Conservation (phyloP, 1,140 invertebrate species). For the Diuraphis noxia region DNA sequence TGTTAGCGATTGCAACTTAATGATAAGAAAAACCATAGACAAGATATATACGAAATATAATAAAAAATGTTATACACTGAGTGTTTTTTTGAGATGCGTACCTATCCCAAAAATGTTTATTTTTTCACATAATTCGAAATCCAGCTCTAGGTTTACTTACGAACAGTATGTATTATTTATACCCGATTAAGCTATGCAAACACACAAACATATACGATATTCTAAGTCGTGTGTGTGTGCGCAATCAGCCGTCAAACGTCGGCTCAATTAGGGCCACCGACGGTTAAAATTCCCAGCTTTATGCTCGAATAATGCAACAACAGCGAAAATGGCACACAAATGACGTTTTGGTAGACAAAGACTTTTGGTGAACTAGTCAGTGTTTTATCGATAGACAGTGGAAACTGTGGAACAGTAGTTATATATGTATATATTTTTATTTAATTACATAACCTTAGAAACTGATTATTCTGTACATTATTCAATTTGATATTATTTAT, state of each 20-base stretch:
- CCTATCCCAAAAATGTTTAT: neutral
- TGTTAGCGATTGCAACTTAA: neutral
- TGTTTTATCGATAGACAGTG: neutral
- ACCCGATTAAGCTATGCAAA: neutral
- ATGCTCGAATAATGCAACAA: neutral
- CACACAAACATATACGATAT: neutral
- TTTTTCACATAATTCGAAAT: neutral
- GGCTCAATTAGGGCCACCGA: slow-evolving; percentile 5
- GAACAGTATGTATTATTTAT: neutral
- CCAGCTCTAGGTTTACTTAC: neutral
- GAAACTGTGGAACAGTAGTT: neutral
- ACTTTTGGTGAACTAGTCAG: neutral
- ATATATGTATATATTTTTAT: neutral
- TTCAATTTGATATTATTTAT: neutral
- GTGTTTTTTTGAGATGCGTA: neutral
- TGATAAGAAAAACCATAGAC: neutral
- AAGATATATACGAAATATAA: neutral
- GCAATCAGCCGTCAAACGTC: slow-evolving; percentile 34
- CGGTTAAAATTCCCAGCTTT: slow-evolving; percentile 45
- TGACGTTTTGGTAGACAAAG: neutral
- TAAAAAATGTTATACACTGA: neutral
- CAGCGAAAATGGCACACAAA: neutral
- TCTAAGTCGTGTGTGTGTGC: neutral
- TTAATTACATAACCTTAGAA: neutral
- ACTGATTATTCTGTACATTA: neutral